Base-by-base conservation (phyloP, 2,888 invertebrate genomes). In the Copidosoma aretas region DNA sequence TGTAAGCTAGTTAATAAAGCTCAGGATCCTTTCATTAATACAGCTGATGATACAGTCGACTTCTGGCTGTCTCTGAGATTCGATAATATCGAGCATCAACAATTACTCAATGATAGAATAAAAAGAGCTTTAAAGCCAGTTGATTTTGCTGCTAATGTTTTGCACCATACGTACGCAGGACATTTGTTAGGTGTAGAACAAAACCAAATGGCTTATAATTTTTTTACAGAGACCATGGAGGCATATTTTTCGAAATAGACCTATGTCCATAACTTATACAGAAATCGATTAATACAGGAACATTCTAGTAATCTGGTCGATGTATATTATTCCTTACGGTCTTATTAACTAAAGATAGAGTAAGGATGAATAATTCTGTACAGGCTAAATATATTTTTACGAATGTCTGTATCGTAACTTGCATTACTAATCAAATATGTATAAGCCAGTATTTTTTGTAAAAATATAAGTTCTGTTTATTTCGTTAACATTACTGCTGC, bases 41-140 rank as follows among this genome's bases (percentile, higher is more conserved):
- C 58, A 14, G 64, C 64, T 8, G 64, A 64, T 22, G 64, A 64
- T 22, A 39, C 64, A 19, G 58, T 58, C 10, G 32, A 64, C 32
- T 17, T 14, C 12, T 64, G 64, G 58, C 25, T 64, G 15, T 25
- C 46, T 41, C 22, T 64, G 17, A 17, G 15, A 32, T 39, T 64
- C 5, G n/a, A 24, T 4, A 51, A 21, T 19, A 10, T 25, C 22
- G 21, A 57, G 15, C 58, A 54, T 46, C 49, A 64, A 41, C 43
- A 24, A 19, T 15, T 56, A 1, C 10, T 56, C 1, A 15, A 32
- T 1, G 56, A 22, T 12, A 15, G 25, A 19, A 56, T 56, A 5
- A 5, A 8, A 17, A 32, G 17, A 56, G 56, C 56, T 32, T 15
- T 56, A 2, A 24, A 25, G 5, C 53, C 57, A 32, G 51, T 49